phyloP scores from a whole-genome alignment of 2,113 vertebrate genomes.

The Ceuthmochares aereus region DNA sequence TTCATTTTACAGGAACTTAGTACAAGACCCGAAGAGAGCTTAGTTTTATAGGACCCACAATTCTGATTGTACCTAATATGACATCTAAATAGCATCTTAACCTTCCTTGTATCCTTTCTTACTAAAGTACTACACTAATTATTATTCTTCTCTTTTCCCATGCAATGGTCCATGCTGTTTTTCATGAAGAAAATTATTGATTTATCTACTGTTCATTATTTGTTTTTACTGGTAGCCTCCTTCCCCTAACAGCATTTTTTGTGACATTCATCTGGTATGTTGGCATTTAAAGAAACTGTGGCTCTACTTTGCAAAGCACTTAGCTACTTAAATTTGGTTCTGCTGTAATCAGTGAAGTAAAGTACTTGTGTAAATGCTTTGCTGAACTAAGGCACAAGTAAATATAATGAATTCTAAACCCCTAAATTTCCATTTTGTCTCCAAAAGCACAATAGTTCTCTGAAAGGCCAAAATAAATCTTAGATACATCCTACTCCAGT shows the following conservation, averaged over 20 bases:
- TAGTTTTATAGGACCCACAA: neutral
- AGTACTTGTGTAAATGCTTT: constrained; percentile 3
- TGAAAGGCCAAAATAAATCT: neutral
- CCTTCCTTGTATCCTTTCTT: neutral
- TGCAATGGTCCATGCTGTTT: neutral
- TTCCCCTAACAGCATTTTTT: neutral
- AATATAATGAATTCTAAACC: neutral
- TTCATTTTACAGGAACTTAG: neutral
- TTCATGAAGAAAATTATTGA: neutral
- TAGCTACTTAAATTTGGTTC: constrained; percentile 1
- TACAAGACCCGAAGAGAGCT: neutral
- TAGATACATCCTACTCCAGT: neutral
- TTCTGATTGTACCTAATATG: neutral
- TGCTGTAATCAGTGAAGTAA: neutral
- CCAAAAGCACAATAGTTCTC: neutral
- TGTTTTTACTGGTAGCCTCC: neutral
- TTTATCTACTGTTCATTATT: neutral
- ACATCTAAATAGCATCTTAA: neutral
- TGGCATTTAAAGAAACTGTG: neutral
- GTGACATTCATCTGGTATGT: neutral
- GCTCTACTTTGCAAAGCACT: neutral
- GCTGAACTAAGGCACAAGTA: neutral
- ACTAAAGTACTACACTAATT: neutral
- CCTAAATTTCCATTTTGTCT: constrained; percentile 1
- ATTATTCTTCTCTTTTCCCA: neutral